phyloP scores from a whole-genome alignment of 92 coral and sea anemone species.

The Virgularia gustaviana region DNA sequence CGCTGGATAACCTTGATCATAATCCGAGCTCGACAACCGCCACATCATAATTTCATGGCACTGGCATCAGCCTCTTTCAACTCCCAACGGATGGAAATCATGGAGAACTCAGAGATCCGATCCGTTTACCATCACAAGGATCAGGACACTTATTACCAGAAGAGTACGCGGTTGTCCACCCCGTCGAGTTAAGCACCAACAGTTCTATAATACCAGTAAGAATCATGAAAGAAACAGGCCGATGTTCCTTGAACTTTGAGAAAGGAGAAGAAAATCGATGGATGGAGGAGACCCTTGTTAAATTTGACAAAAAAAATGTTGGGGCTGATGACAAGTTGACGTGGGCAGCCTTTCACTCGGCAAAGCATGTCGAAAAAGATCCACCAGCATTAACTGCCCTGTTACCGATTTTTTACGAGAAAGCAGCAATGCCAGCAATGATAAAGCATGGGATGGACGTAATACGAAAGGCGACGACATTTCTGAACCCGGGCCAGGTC shows the following conservation, averaged over 20 bases:
- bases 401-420: conserved; percentile 58
- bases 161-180: conserved; percentile 58
- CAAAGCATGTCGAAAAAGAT: conserved; percentile 26
- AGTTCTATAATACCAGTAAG: conserved; percentile 47
- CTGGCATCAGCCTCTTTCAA: conserved; percentile 64
- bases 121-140: conserved; percentile 55
- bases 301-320: conserved; percentile 8
- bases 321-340: conserved; percentile 9
- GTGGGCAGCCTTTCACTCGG: conserved; percentile 26
- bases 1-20: conserved; percentile 56
- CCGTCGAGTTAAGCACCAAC: conserved; percentile 56
- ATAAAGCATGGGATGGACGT: conserved; percentile 56
- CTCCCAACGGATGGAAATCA: conserved; percentile 33
- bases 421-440: conserved; percentile 46
- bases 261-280: conserved; percentile 48
- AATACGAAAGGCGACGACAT: not conserved
- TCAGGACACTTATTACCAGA: conserved; percentile 56
- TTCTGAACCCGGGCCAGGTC: conserved; percentile 52
- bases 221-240: conserved; percentile 34
- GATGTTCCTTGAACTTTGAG: conserved; percentile 37
- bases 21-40: conserved; percentile 63
- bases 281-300: conserved; percentile 30
- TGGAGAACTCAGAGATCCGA: conserved; percentile 34
- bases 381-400: conserved; percentile 33
- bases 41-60: conserved; percentile 59